Evolutionary conservation across 2,113 vertebrate species (phyloP).

Genomic region (Melanerpes formicivorus): DNA sequence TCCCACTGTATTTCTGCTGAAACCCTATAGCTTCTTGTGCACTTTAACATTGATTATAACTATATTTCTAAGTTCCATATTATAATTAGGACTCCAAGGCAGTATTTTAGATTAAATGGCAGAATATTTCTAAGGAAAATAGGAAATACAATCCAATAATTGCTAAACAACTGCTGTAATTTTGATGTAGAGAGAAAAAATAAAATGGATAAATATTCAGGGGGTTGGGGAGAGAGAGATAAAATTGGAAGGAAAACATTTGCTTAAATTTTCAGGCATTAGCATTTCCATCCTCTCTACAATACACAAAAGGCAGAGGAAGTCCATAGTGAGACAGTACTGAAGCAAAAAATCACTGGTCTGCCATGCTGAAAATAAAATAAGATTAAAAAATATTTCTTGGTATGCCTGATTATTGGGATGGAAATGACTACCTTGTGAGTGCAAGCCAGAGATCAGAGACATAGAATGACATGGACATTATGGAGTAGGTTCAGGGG

Average conservation of each 20-base stretch:
- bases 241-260: conserved; percentile 6
- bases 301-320: background rate
- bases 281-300: background rate
- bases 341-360: background rate
- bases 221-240: background rate
- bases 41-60: background rate
- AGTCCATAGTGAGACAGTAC: background rate
- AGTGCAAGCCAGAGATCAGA: background rate
- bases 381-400: background rate
- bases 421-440: background rate
- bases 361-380: conserved; percentile 8
- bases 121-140: background rate
- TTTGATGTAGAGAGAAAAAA: background rate
- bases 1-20: background rate
- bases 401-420: background rate
- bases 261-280: background rate
- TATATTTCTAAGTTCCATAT: background rate
- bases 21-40: background rate
- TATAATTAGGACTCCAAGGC: background rate
- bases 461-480: background rate
- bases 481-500: too few species aligned
- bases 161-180: background rate
- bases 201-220: background rate
- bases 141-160: background rate
- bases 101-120: background rate